A percentile compares a stretch with the other conserved stretches of the same genome.
phyloP scores from a whole-genome alignment of 2,888 invertebrate species.

The Phyllotreta striolata region DNA sequence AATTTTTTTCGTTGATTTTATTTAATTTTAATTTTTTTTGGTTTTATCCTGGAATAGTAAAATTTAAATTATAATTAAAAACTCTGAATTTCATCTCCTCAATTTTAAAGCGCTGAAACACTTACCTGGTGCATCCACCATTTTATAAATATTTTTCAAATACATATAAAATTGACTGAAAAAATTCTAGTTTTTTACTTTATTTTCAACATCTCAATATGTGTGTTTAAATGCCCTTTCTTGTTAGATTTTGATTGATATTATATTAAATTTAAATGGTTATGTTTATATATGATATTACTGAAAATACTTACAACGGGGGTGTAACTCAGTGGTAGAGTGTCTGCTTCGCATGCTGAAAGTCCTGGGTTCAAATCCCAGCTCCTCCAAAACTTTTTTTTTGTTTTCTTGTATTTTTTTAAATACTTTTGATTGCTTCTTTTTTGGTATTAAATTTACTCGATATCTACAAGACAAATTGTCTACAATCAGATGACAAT shows the following conservation, averaged over 20 bases:
- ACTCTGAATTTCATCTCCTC: not conserved
- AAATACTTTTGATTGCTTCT: not conserved
- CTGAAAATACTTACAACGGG: conserved; percentile 33
- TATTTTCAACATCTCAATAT: not conserved
- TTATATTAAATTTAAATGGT: not conserved
- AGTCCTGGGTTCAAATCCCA: conserved; percentile 58
- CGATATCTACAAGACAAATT: no score
- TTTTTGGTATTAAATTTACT: no score
- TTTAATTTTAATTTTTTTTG: no score
- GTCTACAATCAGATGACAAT: no score
- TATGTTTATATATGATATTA: not conserved
- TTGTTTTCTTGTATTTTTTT: conserved; percentile 20
- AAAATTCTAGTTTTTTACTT: no score
- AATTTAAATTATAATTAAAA: not conserved
- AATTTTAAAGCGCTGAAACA: not conserved
- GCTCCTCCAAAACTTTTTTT: conserved; percentile 52
- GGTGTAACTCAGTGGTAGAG: conserved; percentile 62
- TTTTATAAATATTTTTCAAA: conserved; percentile 6
- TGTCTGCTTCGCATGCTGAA: conserved; percentile 64
- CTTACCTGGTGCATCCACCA: conserved; percentile 4
- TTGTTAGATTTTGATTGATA: not conserved
- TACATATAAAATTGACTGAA: not conserved
- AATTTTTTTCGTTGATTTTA: no score
- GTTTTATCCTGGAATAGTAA: no score
- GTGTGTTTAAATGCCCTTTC: not conserved